Evolutionary conservation across 2,888 invertebrate species (phyloP), one percentile per base, ranked within the genome.

Genomic region (Drosophila niveifrons): DNA sequence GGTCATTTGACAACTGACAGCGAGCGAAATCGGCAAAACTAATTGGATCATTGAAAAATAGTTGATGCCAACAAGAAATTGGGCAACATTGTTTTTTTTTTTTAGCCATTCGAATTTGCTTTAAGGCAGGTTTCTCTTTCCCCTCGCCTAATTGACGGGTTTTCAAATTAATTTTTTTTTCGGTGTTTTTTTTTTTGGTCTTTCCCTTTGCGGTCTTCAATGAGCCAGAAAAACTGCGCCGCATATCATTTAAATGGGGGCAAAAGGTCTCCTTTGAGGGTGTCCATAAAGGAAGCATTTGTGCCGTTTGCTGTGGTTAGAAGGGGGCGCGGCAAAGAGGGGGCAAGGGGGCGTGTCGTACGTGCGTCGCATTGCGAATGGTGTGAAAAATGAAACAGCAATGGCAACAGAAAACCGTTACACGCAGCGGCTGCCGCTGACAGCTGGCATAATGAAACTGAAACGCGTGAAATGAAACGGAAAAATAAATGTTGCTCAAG

Each of bases 401-500:
- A 29, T 63, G 48, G 53, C 51, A 66, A 51, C 48, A 63, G 57
- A 17, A 59, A 74, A 61, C 47, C 68, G 84, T 83, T 80, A 80
- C 61, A 72, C 57, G 63, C 77, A 53, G 58, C 67, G 56, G 53
- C 84, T 80, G 80, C 63, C 71, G 84, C 81, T 80, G 80, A 80
- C 80, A 80, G 80, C 81, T 81, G 81, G 80, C 78, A 84, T 80
- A 80, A 80, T 83, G 80, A 78, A 79, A 79, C 71, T 62, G 80
- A 79, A 80, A 78, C 69, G 82, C 78, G 68, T 80, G 81, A 83
- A 80, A 84, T 80, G 80, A 80, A 80, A 81, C 81, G 80, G 84
- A 80, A 80, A 80, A 84, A 71, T 74, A 83, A 77, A 83, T 84
- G 78, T 81, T 80, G 75, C 78, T 81, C 84, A 81, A 81, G 82